These are phyloP conservation scores for Geothlypis trichas DNA, from an alignment of 2,113 vertebrate genomes.

Conservation along the genomic window DNA sequence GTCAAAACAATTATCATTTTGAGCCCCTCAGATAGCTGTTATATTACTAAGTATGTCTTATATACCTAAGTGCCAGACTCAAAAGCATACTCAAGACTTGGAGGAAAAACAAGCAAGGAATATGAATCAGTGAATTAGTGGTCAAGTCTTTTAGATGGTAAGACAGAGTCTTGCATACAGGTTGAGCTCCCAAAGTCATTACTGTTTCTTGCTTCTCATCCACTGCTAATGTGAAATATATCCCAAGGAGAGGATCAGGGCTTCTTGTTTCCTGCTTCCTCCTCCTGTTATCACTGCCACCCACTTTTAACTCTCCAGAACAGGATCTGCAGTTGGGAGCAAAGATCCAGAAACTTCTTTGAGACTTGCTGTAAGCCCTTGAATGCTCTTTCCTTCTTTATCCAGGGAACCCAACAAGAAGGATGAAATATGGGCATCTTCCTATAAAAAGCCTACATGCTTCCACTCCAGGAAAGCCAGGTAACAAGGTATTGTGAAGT, in stretches of 20 bases:
- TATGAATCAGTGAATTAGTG: not conserved
- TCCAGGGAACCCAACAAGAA: not conserved
- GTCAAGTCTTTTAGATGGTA: not conserved
- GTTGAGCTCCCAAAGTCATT: not conserved
- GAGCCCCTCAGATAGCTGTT: not conserved
- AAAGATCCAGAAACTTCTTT: not conserved
- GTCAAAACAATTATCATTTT: conserved; percentile 11
- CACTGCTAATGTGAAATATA: not conserved
- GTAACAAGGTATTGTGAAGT: not conserved
- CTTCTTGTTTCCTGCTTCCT: not conserved
- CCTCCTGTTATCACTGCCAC: not conserved
- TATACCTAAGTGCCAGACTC: not conserved
- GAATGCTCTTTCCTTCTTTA: not conserved
- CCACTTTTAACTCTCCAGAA: not conserved
- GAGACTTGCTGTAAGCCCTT: not conserved
- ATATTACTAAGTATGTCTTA: not conserved
- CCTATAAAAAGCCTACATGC: not conserved
- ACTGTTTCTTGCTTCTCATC: not conserved
- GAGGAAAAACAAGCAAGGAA: not conserved
- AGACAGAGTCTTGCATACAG: not conserved
- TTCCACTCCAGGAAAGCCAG: not conserved
- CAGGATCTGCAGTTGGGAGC: not conserved
- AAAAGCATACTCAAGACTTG: not conserved
- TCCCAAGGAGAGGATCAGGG: not conserved
- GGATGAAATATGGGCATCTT: not conserved